Base-by-base conservation (phyloP, 2,797 vertebrate species). In the Geotrypetes seraphini region DNA sequence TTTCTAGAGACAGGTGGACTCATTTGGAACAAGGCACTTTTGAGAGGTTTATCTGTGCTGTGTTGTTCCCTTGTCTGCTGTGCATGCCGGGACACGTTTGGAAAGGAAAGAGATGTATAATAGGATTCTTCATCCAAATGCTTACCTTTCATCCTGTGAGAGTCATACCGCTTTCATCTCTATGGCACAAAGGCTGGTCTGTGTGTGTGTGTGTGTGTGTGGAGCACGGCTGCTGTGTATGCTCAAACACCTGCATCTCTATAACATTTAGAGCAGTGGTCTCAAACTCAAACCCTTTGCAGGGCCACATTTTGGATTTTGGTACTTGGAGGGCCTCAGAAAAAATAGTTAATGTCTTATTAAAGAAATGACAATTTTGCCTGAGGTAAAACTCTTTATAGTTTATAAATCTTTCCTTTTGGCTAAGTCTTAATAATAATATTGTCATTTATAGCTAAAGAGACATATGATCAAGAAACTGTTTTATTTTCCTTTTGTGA, bases 141-240 rank as follows among this genome's bases (percentile, higher is more conserved):
- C 63, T 70, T 75, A 81, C 76, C 72, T 83, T 78, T 72, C 72
- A 78, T 70, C 66, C 68, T 53, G 62, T 68, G 69, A 51, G 57
- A 43, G 60, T 57, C 66, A 22, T 50, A 1, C 4, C 50, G 43
- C 79, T 81, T 79, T 83, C 75, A 79, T 81, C 75, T 78, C 32
- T 26, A 27, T 43, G 37, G 71, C 75, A 83, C 78, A 83, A 79
- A 79, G 75, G 37, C 62, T 6, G 25, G 55, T 64, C 69, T 83
- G 76, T 81, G 75, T n/a, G n/a, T n/a, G n/a, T n/a, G n/a, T 78
- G 58, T 53, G 52, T 60, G 61, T 11, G 10, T 56, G n/a, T n/a
- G n/a, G n/a, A n/a, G n/a, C n/a, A n/a, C n/a, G 39, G 16, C 56
- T 63, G 50, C 49, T 1, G 0, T 50, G 31, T 47, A 35, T 41